Percentiles rank a stretch among this genome's conserved stretches.
These are phyloP conservation scores for Micropoecilia bifurca DNA, from an alignment of 2,797 vertebrate species.

Conservation along the genomic window DNA sequence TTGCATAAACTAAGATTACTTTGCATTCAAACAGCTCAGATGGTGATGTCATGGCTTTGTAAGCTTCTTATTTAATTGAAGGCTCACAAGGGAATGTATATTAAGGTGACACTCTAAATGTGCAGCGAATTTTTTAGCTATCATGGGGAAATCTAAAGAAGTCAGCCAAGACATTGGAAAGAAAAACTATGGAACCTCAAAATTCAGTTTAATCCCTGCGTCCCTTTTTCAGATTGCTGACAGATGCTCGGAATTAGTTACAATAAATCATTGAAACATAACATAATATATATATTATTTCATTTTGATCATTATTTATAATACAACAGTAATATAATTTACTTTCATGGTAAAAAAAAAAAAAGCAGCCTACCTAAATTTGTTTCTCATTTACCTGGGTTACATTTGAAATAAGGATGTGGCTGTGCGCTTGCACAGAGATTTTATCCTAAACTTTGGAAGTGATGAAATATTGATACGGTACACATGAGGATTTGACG, in stretches of 20 bases:
- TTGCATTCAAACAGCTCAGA: neutral
- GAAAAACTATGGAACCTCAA: neutral
- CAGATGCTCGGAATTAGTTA: too few species aligned
- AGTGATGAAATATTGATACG: constrained; percentile 77
- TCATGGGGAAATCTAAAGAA: neutral
- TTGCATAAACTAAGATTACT: neutral
- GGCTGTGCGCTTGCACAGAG: constrained; percentile 36
- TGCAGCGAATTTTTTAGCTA: neutral
- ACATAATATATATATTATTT: neutral
- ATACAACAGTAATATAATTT: neutral
- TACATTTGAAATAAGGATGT: constrained; percentile 30
- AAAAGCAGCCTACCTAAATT: neutral
- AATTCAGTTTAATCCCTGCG: neutral
- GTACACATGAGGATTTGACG: constrained; percentile 75
- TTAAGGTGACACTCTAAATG: neutral
- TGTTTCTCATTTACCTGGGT: neutral
- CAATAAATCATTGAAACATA: too few species aligned
- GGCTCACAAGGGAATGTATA: neutral
- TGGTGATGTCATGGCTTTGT: neutral
- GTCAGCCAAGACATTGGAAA: neutral
- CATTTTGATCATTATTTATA: neutral
- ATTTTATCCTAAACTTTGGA: constrained; percentile 73
- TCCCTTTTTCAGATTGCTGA: neutral
- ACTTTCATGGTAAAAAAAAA: neutral
- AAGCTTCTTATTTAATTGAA: neutral